Evolutionary conservation across 2,797 vertebrate species (phyloP), one percentile per base, ranked within the genome.

Genomic region (Gambusia yucatana): DNA sequence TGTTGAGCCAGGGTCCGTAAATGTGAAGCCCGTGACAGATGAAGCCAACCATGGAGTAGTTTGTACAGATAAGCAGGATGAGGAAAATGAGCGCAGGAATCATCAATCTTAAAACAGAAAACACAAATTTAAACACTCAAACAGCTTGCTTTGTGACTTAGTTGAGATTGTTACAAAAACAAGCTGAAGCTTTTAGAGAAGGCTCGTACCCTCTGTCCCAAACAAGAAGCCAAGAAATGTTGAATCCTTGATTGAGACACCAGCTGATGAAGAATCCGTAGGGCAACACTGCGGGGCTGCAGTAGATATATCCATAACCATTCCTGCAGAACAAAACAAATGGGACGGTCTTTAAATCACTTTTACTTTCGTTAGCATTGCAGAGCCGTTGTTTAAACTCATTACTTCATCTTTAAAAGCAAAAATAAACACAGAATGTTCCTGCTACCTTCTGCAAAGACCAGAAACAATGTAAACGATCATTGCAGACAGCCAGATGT

Each of bases 1-100:
- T 96, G n/a, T 91, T 85, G 11, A 98, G 88, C 96, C 96, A 97
- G 0, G 82, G 74, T 81, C 95, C 95, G 69, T 96, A 93, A 57
- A 86, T 14, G 76, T 96, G 88, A 39, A 96, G 93, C 17, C 94
- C 96, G 48, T 95, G 92, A 80, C 90, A 92, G 73, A 75, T 86
- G 83, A 97, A 86, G 82, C 87, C 91, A 70, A 97, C 89, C 80
- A 93, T 91, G 1, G 84, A 67, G 72, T 93, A 97, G 0, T 95
- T 96, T 76, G 97, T 94, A 46, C 88, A 76, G 71, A 94, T 94
- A 74, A 97, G 93, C 78, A 94, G 75, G 63, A 93, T 70, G 74
- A 98, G 94, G 74, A 97, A 88, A 74, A 96, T 77, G 70, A 97
- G 80, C 8, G 95, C 95, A 69, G 90, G 80, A 44, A 97, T 95